A percentile compares a stretch with the other conserved stretches of the same genome.
Evolutionary conservation across 2,888 invertebrate species (phyloP).

Genomic region (Conomelus anceps): DNA sequence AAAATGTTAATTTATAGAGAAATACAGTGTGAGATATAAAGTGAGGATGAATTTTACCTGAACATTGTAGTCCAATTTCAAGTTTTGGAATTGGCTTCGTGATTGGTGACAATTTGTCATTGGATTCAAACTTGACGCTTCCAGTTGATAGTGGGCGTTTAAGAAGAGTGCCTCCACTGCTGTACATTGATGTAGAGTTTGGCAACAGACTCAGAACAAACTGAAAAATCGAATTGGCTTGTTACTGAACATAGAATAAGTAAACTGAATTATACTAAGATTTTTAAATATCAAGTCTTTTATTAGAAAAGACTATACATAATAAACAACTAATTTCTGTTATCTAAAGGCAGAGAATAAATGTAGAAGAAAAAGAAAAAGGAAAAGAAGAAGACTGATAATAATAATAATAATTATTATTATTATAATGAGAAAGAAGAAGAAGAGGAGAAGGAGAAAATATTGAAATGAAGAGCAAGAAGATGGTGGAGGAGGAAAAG

Average conservation of each 20-base stretch:
- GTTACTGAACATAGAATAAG: not conserved
- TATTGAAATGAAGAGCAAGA: too few relatives aligned
- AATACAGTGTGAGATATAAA: too few relatives aligned
- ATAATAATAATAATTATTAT: too few relatives aligned
- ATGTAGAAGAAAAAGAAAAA: not conserved
- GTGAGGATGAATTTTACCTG: slow-evolving; percentile 34
- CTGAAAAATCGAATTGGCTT: slow-evolving; percentile 18
- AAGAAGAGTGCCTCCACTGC: slow-evolving; percentile 33
- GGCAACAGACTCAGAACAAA: slow-evolving; percentile 27
- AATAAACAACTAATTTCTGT: too few relatives aligned
- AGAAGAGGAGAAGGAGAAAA: too few relatives aligned
- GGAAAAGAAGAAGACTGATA: too few relatives aligned
- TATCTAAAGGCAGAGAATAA: too few relatives aligned
- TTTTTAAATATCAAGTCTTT: not conserved
- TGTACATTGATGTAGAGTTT: slow-evolving; percentile 15
- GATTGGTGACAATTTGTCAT: slow-evolving; percentile 42
- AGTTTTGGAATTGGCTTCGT: slow-evolving; percentile 44
- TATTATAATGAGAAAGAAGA: too few relatives aligned
- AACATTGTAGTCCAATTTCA: slow-evolving; percentile 39
- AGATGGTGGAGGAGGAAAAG: too few relatives aligned
- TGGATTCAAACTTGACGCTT: slow-evolving; percentile 41
- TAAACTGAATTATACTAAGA: not conserved
- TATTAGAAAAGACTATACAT: too few relatives aligned
- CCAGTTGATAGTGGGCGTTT: slow-evolving; percentile 41
- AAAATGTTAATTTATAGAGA: too few relatives aligned